These are phyloP conservation scores for Neocrepidodera transversa DNA, from an alignment of 2,888 invertebrate genomes.

Conservation along the genomic window DNA sequence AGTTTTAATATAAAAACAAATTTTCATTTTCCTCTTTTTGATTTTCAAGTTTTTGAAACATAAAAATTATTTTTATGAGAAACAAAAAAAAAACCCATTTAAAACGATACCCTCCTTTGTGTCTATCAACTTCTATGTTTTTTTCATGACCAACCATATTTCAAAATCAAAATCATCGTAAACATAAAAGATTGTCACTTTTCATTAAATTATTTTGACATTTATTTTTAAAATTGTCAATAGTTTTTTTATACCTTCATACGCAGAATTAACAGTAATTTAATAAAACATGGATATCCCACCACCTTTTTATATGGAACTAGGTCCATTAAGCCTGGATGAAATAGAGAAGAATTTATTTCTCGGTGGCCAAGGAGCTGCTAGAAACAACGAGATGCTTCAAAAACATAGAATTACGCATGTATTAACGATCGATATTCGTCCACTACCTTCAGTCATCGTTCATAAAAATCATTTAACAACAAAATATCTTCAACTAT, in stretches of 20 bases:
- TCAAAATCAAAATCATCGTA: too few relatives aligned
- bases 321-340: not conserved
- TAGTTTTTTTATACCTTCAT: not conserved
- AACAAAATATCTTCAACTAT: constrained; percentile 79
- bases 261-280: not conserved
- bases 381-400: constrained; percentile 74
- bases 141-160: too few relatives aligned
- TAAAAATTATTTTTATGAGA: too few relatives aligned
- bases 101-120: too few relatives aligned
- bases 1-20: too few relatives aligned
- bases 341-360: constrained; percentile 1
- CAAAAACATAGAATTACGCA: constrained; percentile 72
- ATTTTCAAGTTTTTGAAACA: too few relatives aligned
- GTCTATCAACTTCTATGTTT: too few relatives aligned
- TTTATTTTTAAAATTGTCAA: not conserved
- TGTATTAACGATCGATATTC: constrained; percentile 81
- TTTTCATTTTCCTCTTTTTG: too few relatives aligned
- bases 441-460: constrained; percentile 78
- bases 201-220: not conserved
- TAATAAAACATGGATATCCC: not conserved
- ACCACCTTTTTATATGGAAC: not conserved
- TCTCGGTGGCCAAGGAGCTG: constrained; percentile 77
- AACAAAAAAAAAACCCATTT: too few relatives aligned
- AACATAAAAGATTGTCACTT: too few relatives aligned
- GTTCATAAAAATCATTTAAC: constrained; percentile 70